Evolutionary conservation across 2,797 vertebrate species (phyloP).

Genomic region (Diplodus sargus): DNA sequence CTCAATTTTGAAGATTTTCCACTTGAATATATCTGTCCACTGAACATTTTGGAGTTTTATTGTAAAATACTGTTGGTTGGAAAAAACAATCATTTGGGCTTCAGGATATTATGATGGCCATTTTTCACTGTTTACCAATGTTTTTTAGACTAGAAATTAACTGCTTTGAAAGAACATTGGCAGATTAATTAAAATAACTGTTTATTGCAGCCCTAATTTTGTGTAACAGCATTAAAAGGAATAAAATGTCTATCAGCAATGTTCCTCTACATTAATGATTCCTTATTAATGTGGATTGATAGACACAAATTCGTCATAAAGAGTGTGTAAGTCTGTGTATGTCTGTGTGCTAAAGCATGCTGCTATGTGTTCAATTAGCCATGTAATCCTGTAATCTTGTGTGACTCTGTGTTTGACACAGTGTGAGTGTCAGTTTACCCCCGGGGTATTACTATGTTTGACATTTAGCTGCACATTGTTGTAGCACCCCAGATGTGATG

Average conservation of each 20-base stretch:
- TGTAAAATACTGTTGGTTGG: neutral
- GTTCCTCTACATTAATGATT: neutral
- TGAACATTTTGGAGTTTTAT: neutral
- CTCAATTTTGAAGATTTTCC: neutral
- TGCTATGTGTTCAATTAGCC: slow-evolving; percentile 5
- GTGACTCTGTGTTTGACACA: slow-evolving; percentile 31
- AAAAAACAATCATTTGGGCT: neutral
- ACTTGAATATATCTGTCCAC: neutral
- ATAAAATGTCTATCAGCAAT: neutral
- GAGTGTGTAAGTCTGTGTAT: neutral
- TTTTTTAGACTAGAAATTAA: neutral
- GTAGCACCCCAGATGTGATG: slow-evolving; percentile 22
- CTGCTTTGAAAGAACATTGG: neutral
- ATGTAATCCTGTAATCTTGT: slow-evolving; percentile 26
- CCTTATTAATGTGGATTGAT: neutral
- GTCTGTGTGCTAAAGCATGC: slow-evolving; percentile 5
- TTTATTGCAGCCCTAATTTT: neutral
- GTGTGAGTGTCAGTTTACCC: slow-evolving; percentile 24
- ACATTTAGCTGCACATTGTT: slow-evolving; percentile 33
- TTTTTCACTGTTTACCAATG: neutral
- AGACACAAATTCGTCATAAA: neutral
- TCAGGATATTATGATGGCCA: neutral
- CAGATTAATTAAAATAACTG: neutral
- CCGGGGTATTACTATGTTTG: slow-evolving; percentile 31
- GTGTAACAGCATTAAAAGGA: neutral